Base-by-base conservation (phyloP, 2,797 vertebrate species). In the Chrysocyon brachyurus region DNA sequence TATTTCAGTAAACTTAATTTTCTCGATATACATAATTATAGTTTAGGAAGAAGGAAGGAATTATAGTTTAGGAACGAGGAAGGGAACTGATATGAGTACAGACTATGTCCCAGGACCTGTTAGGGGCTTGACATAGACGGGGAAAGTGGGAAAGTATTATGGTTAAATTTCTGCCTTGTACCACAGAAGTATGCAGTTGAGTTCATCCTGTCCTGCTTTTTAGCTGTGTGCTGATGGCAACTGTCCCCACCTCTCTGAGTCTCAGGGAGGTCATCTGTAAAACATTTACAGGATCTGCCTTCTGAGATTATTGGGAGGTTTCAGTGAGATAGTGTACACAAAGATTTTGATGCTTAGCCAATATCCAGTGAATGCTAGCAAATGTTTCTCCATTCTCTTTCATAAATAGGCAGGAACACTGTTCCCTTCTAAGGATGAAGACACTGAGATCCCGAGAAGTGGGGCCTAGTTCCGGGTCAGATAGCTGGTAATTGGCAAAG, bases 361-460 rank as follows among this genome's bases (percentile, higher is more conserved):
- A 73, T 36, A 56, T 66, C 12, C 36, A 70, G 6, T 85, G 87
- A 92, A 73, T 89, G 86, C 31, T 70, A 49, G 56, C 64, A 73
- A 73, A 84, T 49, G 46, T 78, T 79, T 78, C 59, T 79, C 78
- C 63, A 21, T 68, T 88, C 12, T 28, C 49, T 94, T 77, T 72
- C 64, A 36, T 31, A 75, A 46, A 52, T 33, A 63, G 46, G n/a
- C 28, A 24, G 72, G 36, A 15, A 1, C 46, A 33, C 92, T 21
- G 7, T 61, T 95, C n/a, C 9, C 63, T 66, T 75, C 54, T 66
- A 73, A 40, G 11, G 49, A 16, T 3, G n/a, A 92, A 57, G 89
- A 95, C 70, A 59, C 84, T 75, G 68, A 91, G 72, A 75, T 66
- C 79, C 79, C 31, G 46, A 86, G 61, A 90, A 64, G 52, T 77